Conservation (phyloP, 2,888 invertebrate species). For the Cryptus viduatorius region DNA sequence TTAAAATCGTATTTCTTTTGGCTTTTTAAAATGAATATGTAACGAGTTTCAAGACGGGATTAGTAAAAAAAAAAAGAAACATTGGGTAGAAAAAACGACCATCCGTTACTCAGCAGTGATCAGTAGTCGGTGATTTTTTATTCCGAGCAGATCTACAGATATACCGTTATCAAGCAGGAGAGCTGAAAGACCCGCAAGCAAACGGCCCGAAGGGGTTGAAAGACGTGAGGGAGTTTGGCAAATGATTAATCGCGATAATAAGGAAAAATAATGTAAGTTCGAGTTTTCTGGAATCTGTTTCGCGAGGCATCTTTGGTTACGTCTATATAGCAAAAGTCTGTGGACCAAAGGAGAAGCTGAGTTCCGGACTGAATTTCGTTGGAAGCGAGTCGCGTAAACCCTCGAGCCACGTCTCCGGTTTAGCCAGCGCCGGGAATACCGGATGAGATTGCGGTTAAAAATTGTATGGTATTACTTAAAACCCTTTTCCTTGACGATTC, state of each 20-base stretch:
- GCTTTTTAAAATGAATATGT: no score
- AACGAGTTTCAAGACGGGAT: background rate
- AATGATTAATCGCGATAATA: conserved; percentile 72
- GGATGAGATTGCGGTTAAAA: conserved; percentile 84
- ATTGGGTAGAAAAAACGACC: conserved; percentile 9
- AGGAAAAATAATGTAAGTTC: conserved; percentile 54
- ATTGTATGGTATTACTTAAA: conserved; percentile 83
- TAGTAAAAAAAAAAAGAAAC: background rate
- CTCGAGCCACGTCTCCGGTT: conserved; percentile 50
- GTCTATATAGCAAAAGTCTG: background rate
- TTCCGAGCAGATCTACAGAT: conserved; percentile 22
- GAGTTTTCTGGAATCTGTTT: conserved; percentile 64
- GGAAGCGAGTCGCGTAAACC: conserved; percentile 5
- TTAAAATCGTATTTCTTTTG: background rate
- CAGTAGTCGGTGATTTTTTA: conserved; percentile 35
- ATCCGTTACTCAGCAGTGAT: conserved; percentile 33
- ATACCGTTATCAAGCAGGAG: background rate
- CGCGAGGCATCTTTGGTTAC: conserved; percentile 31
- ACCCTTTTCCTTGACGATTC: conserved; percentile 75
- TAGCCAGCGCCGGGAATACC: conserved; percentile 73
- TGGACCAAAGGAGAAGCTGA: conserved; percentile 44
- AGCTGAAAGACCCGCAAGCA: background rate
- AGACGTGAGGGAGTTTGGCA: conserved; percentile 4
- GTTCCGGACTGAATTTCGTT: conserved; percentile 52
- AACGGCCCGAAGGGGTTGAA: conserved; percentile 15